Base-by-base conservation (phyloP, 2,797 vertebrate species). In the Pempheris klunzingeri region DNA sequence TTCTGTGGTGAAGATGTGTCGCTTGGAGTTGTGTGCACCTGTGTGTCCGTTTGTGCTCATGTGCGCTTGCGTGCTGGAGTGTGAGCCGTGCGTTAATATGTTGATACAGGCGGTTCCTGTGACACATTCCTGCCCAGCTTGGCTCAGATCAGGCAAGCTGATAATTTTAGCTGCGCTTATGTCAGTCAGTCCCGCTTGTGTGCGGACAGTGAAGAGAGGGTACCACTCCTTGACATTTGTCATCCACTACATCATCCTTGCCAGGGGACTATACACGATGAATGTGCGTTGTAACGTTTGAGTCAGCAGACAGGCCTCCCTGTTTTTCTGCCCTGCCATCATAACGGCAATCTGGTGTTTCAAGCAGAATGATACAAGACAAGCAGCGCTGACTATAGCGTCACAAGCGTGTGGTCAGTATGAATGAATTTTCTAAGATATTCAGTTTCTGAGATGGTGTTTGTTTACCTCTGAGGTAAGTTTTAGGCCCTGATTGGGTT, bases 71-170 rank as follows among this genome's bases (percentile, higher is more conserved):
- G 7, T 73, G 59, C 70, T 30, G 34, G 53, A 69, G 62, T 52
- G 68, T 60, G 75, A 83, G 76, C 71, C 6, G 36, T 82, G 83
- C 77, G 71, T 73, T 86, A 78, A 78, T 87, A 68, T 89, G 91
- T 87, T 87, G 83, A 87, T 60, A 63, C 85, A 88, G 82, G 59
- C 75, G 13, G 81, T 86, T 91, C 85, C 82, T 87, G 70, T 82
- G 81, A 81, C 87, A 89, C 79, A 83, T 89, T 90, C 85, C 77
- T 72, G 63, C 55, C 63, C 77, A 38, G 87, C 83, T 78, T 72
- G 74, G 72, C 83, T 87, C 74, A 69, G 76, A 87, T 91, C 76
- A 57, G 81, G 61, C 52, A 18, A 28, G 65, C 69, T 60, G 85
- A 89, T 90, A 76, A 86, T 88, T 90, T 87, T 87, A 89, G 86